Evolutionary conservation across 2,888 invertebrate species (phyloP), one percentile per base, ranked within the genome.

Genomic region (Polyommatus iphigenia): DNA sequence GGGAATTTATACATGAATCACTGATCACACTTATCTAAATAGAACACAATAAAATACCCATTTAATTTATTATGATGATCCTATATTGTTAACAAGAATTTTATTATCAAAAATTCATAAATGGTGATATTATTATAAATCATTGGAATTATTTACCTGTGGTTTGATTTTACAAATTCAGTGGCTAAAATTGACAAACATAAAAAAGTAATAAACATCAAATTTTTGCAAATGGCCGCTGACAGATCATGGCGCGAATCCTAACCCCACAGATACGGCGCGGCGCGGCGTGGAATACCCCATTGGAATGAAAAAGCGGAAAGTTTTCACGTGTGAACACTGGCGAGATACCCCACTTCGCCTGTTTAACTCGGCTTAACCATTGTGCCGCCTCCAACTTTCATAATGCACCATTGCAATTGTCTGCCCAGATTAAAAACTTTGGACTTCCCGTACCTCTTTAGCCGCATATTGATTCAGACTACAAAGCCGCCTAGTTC

Each of bases 291-390:
- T 77, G 62, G 15, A 57, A 72, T 72, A 77, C 57, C 72, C n/a
- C 72, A 57, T 57, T 57, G 41, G 62, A 59, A 77, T 77, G 78
- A 79, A 81, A 79, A 77, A 78, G 62, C 80, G n/a, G 54, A 72
- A 57, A 72, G 72, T 54, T 72, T 57, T 57, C 77, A 77, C 72
- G 57, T 54, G 77, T 59, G 77, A 77, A 77, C 71, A 71, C 57
- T 20, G 57, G 32, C 71, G 82, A 86, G 91, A 90, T 91, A 91
- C 83, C 87, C 88, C 90, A 90, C 89, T 90, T 88, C 83, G 82
- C 81, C 82, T 85, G 86, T 87, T 89, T 87, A 86, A 88, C 85
- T 85, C 80, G 78, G 87, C 85, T 88, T 86, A 86, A 84, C 87
- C 83, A 90, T 90, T 90, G 90, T 90, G 81, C 81, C 71, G 83